phyloP scores from a whole-genome alignment of 2,888 invertebrate species.

The Seira musarum region DNA sequence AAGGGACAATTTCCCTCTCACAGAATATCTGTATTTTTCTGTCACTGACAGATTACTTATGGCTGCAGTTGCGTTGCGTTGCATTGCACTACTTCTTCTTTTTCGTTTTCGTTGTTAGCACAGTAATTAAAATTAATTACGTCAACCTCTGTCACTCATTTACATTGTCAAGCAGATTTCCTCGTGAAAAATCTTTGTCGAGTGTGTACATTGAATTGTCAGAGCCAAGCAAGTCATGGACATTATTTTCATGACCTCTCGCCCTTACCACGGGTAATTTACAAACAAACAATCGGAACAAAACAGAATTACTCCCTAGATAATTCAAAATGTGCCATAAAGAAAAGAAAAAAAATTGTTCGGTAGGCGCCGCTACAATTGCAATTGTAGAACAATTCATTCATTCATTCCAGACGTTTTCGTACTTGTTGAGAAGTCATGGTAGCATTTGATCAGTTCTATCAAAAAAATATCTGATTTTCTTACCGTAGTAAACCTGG shows the following conservation, averaged over 20 bases:
- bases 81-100: conserved; percentile 1
- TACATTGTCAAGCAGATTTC: conserved; percentile 26
- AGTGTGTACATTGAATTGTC: not conserved
- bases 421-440: not conserved
- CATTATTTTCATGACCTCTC: conserved; percentile 32
- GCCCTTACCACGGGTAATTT: conserved; percentile 48
- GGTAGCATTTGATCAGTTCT: conserved; percentile 1
- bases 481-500: conserved; percentile 69
- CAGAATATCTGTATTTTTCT: not conserved
- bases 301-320: conserved; percentile 22
- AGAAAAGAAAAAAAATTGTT: not conserved
- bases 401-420: too few relatives aligned
- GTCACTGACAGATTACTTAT: conserved; percentile 29
- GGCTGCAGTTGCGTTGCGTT: conserved; percentile 30
- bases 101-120: not conserved
- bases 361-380: not conserved
- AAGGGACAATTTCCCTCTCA: not conserved
- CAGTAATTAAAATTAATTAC: conserved; percentile 56
- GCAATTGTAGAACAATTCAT: too few relatives aligned
- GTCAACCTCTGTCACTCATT: conserved; percentile 44
- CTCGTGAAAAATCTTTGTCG: not conserved
- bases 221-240: not conserved
- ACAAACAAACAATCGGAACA: conserved; percentile 29
- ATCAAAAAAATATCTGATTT: conserved; percentile 3
- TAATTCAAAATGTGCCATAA: not conserved